Evolutionary conservation across 2,797 vertebrate genomes (phyloP).

Genomic region (Ctenosaura bakeri): DNA sequence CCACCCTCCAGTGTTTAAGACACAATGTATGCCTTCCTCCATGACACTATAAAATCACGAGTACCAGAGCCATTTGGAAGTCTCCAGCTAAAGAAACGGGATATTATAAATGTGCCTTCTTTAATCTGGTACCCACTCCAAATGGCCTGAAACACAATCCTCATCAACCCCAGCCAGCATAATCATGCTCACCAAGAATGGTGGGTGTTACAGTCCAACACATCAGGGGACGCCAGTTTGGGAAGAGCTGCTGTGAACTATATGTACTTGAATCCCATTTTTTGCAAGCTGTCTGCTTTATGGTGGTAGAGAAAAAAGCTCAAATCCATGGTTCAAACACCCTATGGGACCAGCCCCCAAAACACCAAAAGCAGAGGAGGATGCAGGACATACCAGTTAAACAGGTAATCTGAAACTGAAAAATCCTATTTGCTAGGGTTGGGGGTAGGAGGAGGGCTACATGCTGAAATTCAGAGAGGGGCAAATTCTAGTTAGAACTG

Average conservation of each 20-base stretch:
- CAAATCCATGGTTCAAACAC: neutral
- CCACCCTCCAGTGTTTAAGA: neutral
- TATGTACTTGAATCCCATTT: too few relatives aligned
- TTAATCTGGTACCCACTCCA: neutral
- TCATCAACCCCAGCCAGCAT: neutral
- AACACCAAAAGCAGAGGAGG: neutral
- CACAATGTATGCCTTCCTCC: neutral
- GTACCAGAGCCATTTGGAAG: neutral
- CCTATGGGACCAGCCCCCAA: neutral
- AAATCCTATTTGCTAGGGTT: neutral
- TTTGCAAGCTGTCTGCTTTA: too few relatives aligned
- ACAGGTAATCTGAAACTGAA: conserved; percentile 1
- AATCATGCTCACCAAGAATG: neutral
- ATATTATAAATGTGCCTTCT: neutral
- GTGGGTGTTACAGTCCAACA: neutral
- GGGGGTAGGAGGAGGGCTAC: neutral
- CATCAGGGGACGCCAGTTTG: too few relatives aligned
- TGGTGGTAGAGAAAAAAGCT: neutral
- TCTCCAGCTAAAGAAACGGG: neutral
- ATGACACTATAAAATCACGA: neutral
- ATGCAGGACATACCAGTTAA: neutral
- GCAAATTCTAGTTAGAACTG: neutral
- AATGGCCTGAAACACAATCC: neutral
- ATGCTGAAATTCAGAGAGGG: neutral
- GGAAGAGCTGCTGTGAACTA: neutral